A percentile compares a stretch with the other conserved stretches of the same genome.
These are phyloP conservation scores for Melanerpes formicivorus DNA, from an alignment of 2,113 vertebrate genomes.

Conservation along the genomic window DNA sequence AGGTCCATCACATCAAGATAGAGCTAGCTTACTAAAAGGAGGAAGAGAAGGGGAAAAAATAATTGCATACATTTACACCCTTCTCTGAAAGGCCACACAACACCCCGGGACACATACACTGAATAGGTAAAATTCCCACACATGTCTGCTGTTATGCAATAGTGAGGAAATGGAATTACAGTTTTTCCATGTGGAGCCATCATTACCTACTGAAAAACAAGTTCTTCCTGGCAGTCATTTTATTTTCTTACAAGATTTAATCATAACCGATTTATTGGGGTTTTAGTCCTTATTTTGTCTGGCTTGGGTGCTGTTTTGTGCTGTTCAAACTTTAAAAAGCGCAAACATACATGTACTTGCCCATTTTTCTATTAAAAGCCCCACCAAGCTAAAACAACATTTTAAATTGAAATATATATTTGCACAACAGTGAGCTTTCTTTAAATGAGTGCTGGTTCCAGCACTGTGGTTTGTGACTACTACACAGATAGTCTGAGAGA, in stretches of 20 bases:
- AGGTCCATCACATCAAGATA: background rate
- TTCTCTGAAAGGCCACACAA: background rate
- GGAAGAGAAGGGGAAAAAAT: background rate
- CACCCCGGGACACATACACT: background rate
- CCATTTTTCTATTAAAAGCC: background rate
- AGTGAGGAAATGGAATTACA: background rate
- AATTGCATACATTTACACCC: background rate
- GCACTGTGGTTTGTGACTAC: background rate
- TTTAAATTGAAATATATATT: background rate
- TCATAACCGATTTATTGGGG: constrained; percentile 25
- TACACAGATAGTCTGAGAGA: background rate
- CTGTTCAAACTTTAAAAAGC: background rate
- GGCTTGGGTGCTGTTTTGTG: background rate
- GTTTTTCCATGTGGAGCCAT: constrained; percentile 33
- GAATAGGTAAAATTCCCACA: background rate
- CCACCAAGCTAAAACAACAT: background rate
- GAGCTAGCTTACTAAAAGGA: background rate
- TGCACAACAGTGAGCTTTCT: background rate
- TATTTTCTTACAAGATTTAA: constrained; percentile 45
- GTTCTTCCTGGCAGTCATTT: constrained; percentile 35
- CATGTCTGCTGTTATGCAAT: background rate
- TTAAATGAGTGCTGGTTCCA: background rate
- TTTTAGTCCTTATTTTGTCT: constrained; percentile 41
- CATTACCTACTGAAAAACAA: constrained; percentile 45
- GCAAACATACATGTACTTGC: background rate